These are phyloP conservation scores for Sebastes vulpes DNA, from an alignment of 2,797 vertebrate genomes.

Conservation along the genomic window DNA sequence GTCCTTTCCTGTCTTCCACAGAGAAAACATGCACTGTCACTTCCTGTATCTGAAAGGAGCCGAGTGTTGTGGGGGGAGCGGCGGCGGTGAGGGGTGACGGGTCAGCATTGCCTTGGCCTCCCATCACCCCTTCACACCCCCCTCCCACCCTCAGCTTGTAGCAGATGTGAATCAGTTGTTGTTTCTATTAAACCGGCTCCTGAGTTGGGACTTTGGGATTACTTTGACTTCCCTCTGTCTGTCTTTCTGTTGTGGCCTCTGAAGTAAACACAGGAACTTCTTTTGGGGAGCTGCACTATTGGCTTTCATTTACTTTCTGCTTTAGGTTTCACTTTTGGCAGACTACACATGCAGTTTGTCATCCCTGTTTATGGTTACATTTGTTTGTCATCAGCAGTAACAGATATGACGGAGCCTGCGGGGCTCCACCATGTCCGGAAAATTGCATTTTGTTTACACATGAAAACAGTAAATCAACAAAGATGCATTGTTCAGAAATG, in stretches of 20 bases:
- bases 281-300: slow-evolving; percentile 51
- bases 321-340: slow-evolving; percentile 23
- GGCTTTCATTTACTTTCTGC: slow-evolving; percentile 5
- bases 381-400: slow-evolving; percentile 8
- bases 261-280: slow-evolving; percentile 71
- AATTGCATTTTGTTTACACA: neutral
- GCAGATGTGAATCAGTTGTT: slow-evolving; percentile 45
- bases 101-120: slow-evolving; percentile 52
- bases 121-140: slow-evolving; percentile 4
- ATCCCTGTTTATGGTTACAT: slow-evolving; percentile 1
- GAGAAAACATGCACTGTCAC: slow-evolving; percentile 83
- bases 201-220: slow-evolving; percentile 35
- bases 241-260: slow-evolving; percentile 38
- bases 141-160: neutral
- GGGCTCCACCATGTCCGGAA: accelerated
- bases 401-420: neutral
- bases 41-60: slow-evolving; percentile 80
- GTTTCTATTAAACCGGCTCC: slow-evolving; percentile 38
- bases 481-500: neutral
- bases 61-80: slow-evolving; percentile 23
- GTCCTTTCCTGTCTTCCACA: slow-evolving; percentile 83
- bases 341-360: neutral
- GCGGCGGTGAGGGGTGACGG: slow-evolving; percentile 22
- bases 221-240: slow-evolving; percentile 15
- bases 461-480: slow-evolving; percentile 1